phyloP scores from a whole-genome alignment of 2,797 vertebrate genomes.

The Carcharodon carcharias region DNA sequence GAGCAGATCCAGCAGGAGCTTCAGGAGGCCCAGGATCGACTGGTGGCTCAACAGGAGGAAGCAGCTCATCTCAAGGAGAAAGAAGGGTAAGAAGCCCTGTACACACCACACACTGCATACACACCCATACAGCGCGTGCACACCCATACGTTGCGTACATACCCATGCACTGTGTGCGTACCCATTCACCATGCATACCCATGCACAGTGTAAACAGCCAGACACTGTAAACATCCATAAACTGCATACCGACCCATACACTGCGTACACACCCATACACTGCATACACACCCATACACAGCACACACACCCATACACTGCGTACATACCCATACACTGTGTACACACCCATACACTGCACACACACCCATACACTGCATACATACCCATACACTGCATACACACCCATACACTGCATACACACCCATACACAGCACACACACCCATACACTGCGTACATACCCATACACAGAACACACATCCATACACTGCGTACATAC shows the following conservation, averaged over 20 bases:
- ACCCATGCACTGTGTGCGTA: background rate
- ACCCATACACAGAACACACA: background rate
- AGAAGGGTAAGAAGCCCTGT: background rate
- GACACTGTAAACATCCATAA: background rate
- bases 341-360: background rate
- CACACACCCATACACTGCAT: background rate
- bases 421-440: no score
- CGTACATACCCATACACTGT: background rate
- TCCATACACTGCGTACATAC: background rate
- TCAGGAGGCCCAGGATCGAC: slow-evolving; percentile 40
- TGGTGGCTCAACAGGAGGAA: slow-evolving; percentile 40
- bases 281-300: background rate
- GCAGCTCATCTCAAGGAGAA: slow-evolving; percentile 37
- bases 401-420: no score
- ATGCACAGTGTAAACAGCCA: background rate
- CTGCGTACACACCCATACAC: no score
- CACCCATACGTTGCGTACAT: no score
- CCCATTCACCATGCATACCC: background rate
- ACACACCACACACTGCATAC: background rate
- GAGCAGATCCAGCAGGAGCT: background rate
- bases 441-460: background rate
- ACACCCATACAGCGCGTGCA: background rate
- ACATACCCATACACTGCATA: no score
- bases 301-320: no score
- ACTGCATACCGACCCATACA: background rate